A percentile compares a stretch with the other conserved stretches of the same genome.
Evolutionary conservation across 1,140 invertebrate genomes (phyloP).

Genomic region (Drosophila arizonae): DNA sequence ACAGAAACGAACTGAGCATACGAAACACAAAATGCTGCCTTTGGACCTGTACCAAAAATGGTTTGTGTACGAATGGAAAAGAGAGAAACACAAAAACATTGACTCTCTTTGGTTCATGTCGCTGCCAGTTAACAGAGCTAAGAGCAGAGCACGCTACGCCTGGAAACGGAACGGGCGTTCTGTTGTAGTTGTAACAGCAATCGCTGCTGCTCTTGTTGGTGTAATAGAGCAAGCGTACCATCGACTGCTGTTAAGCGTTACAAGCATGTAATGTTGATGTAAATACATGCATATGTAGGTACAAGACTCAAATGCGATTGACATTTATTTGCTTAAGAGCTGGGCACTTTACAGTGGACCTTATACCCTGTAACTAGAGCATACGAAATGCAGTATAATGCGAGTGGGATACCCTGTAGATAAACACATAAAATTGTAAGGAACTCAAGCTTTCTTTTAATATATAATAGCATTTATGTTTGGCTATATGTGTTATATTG

Average conservation of each 20-base stretch:
- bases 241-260: constrained; percentile 18
- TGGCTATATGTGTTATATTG: constrained; percentile 14
- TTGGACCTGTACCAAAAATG: constrained; percentile 19
- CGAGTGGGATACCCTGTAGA: not conserved
- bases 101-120: not conserved
- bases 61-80: constrained; percentile 2
- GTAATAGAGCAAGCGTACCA: not conserved
- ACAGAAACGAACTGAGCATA: constrained; percentile 61
- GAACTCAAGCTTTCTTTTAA: constrained; percentile 20
- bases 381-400: not conserved
- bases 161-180: constrained; percentile 23
- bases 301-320: constrained; percentile 1
- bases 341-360: constrained; percentile 37
- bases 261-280: constrained; percentile 11
- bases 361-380: constrained; percentile 16
- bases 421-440: not conserved
- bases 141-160: not conserved
- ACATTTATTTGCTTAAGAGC: constrained; percentile 58
- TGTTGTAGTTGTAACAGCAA: constrained; percentile 14
- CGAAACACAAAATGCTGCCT: constrained; percentile 24
- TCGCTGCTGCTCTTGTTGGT: constrained; percentile 7
- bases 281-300: not conserved
- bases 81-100: constrained; percentile 3
- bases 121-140: not conserved
- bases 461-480: constrained; percentile 28